A percentile compares a stretch with the other conserved stretches of the same genome.
Evolutionary conservation across 2,797 vertebrate genomes (phyloP).

Genomic region (Protonibea diacanthus): DNA sequence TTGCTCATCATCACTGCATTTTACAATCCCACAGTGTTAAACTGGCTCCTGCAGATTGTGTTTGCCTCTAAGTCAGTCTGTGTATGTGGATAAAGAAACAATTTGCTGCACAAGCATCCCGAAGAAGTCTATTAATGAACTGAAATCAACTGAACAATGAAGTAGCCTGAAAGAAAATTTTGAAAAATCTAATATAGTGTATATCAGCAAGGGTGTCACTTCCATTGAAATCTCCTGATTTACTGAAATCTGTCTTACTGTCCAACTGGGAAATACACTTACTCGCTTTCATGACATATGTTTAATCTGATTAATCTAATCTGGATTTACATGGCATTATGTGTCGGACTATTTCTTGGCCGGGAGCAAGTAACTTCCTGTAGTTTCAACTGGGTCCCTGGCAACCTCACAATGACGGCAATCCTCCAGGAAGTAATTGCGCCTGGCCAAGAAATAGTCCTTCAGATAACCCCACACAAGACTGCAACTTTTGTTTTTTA

Average conservation of each 20-base stretch:
- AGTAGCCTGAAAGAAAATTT: background rate
- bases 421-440: background rate
- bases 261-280: background rate
- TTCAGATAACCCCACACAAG: background rate
- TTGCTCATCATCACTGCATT: background rate
- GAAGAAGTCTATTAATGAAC: background rate
- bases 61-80: too few species aligned
- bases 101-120: background rate
- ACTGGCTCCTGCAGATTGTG: background rate
- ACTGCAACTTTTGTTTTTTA: background rate
- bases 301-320: slow-evolving; percentile 3
- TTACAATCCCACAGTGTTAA: background rate
- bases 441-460: background rate
- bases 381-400: background rate
- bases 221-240: background rate
- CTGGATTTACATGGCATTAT: background rate
- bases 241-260: background rate
- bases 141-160: background rate
- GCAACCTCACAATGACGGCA: background rate
- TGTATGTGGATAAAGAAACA: background rate
- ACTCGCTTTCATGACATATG: background rate
- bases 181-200: background rate
- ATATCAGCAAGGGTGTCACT: background rate
- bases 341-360: background rate
- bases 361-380: background rate